Conservation (phyloP, 2,113 vertebrate genomes). For the Xiphorhynchus elegans region DNA sequence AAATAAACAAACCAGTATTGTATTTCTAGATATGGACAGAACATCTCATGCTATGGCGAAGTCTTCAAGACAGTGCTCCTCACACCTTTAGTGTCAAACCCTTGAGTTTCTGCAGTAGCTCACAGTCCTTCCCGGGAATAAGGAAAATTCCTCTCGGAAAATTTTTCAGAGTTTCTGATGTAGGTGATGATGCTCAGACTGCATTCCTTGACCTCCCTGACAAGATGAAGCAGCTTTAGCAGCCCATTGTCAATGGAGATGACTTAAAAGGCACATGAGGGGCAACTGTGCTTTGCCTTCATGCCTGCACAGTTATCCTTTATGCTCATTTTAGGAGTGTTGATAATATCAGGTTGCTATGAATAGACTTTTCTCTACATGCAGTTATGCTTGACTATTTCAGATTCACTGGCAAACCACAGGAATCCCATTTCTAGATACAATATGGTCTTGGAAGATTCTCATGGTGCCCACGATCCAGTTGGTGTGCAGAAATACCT, state of each 20-base stretch:
- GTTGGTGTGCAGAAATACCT: background rate
- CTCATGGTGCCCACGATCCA: background rate
- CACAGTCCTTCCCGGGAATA: background rate
- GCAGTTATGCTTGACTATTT: background rate
- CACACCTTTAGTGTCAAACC: background rate
- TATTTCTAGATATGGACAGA: background rate
- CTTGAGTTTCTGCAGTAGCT: background rate
- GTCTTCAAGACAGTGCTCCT: background rate
- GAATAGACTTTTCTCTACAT: background rate
- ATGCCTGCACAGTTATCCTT: background rate
- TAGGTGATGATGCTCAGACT: background rate
- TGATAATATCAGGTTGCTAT: background rate
- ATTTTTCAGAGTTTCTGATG: background rate
- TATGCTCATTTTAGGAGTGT: background rate
- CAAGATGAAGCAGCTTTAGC: background rate
- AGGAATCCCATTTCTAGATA: background rate
- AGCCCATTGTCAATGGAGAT: background rate
- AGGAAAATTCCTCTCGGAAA: background rate
- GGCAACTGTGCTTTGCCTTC: background rate
- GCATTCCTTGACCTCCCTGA: background rate
- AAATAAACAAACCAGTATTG: background rate
- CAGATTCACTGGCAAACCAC: background rate
- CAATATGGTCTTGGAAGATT: background rate
- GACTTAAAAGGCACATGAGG: background rate
- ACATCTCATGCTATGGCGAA: background rate